These are phyloP conservation scores for Calonectris borealis DNA, from an alignment of 2,113 vertebrate species.

Conservation along the genomic window DNA sequence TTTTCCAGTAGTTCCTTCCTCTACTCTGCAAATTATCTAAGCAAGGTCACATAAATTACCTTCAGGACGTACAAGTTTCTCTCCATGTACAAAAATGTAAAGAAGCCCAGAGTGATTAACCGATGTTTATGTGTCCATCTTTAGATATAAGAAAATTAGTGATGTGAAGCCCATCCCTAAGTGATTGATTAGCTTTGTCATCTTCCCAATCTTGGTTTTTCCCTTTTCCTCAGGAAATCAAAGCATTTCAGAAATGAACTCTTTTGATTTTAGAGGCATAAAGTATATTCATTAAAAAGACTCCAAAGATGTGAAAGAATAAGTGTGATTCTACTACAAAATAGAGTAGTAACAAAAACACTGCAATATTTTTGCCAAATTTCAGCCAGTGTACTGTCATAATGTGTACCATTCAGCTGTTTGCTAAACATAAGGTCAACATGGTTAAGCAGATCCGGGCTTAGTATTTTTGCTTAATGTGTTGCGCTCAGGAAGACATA, in stretches of 20 bases:
- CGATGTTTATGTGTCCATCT: neutral
- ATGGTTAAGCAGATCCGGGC: neutral
- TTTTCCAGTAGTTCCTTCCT: neutral
- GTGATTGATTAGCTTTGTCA: neutral
- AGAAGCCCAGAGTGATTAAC: neutral
- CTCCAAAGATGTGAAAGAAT: neutral
- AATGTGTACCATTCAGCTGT: neutral
- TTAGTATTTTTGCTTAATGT: neutral
- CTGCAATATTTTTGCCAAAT: neutral
- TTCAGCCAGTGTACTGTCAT: neutral
- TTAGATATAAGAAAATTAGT: neutral
- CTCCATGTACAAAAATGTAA: neutral
- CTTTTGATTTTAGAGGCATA: neutral
- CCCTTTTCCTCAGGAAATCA: neutral
- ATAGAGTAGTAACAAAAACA: neutral
- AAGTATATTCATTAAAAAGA: neutral
- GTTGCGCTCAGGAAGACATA: neutral
- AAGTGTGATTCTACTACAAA: neutral
- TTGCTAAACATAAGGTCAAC: fast-evolving
- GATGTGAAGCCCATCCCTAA: neutral
- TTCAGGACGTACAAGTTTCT: neutral
- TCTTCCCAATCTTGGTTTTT: neutral
- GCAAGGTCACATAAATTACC: neutral
- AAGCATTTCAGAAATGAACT: neutral
- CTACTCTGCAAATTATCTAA: neutral